These are phyloP conservation scores for Pseudochromis fuscus DNA, from an alignment of 2,797 vertebrate genomes.

Conservation along the genomic window DNA sequence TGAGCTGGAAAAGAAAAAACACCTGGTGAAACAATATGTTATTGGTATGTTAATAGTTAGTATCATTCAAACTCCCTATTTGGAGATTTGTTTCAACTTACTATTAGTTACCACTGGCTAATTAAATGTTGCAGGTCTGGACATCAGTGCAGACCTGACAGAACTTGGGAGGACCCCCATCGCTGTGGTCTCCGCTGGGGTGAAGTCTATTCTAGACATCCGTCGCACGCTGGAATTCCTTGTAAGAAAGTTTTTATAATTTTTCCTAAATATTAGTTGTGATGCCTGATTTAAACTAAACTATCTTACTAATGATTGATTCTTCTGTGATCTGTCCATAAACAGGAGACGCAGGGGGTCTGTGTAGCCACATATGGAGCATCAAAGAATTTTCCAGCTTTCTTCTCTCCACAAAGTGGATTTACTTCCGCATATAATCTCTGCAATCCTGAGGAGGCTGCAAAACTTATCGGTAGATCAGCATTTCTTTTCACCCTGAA, in stretches of 20 bases:
- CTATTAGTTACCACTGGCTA: not conserved
- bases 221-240: constrained; percentile 93
- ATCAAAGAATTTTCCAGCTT: constrained; percentile 89
- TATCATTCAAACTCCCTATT: not conserved
- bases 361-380: constrained; percentile 91
- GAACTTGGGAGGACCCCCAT: constrained; percentile 92
- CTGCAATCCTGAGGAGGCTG: constrained; percentile 86
- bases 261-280: not conserved
- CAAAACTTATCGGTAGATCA: constrained; percentile 88
- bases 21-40: not conserved
- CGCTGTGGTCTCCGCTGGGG: constrained; percentile 91
- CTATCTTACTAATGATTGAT: not conserved
- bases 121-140: constrained; percentile 84
- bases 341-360: constrained; percentile 92
- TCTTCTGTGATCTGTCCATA: constrained; percentile 7
- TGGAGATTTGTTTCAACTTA: not conserved
- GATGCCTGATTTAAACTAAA: no score
- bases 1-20: not conserved
- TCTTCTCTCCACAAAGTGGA: constrained; percentile 89
- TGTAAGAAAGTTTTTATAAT: constrained; percentile 75
- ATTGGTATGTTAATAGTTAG: not conserved
- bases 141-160: constrained; percentile 93
- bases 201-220: constrained; percentile 94
- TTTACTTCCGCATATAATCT: constrained; percentile 88
- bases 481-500: constrained; percentile 1